Conservation (phyloP, 2,888 invertebrate genomes). For the Agrypnus murinus region DNA sequence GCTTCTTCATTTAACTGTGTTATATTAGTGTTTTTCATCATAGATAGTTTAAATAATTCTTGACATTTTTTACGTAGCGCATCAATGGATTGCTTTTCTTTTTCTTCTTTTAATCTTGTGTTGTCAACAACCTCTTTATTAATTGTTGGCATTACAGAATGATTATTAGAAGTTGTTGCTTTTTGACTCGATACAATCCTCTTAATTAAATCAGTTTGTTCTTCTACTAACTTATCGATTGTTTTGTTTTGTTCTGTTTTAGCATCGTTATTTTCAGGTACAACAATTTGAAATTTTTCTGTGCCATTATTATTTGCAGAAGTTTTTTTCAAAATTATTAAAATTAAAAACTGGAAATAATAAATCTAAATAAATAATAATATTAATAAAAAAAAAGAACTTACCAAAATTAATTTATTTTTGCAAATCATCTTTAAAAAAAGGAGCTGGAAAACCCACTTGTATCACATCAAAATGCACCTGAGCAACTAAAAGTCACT, state of each 20-base stretch:
- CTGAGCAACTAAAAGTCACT: conserved; percentile 48
- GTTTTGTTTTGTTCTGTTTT: conserved; percentile 52
- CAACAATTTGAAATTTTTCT: conserved; percentile 39
- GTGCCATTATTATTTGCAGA: conserved; percentile 21
- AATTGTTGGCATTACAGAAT: conserved; percentile 55
- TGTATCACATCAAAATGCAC: conserved; percentile 31
- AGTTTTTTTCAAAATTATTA: not conserved
- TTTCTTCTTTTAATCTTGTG: conserved; percentile 36
- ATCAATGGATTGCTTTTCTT: conserved; percentile 58
- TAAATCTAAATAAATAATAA: too few relatives aligned
- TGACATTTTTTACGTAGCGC: conserved; percentile 65
- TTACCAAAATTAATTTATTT: conserved; percentile 37
- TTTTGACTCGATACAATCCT: conserved; percentile 62
- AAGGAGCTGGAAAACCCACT: not conserved
- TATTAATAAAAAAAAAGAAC: too few relatives aligned
- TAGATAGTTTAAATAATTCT: conserved; percentile 50
- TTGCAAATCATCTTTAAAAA: not conserved
- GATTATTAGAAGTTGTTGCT: conserved; percentile 51
- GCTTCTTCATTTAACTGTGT: not conserved
- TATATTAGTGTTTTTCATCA: not conserved
- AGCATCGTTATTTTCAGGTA: conserved; percentile 12
- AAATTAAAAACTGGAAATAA: too few relatives aligned
- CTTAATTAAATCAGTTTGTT: conserved; percentile 66
- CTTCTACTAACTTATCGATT: conserved; percentile 63
- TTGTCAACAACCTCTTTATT: conserved; percentile 49